These are phyloP conservation scores for Meandrina meandrites DNA, from an alignment of 92 coral and sea anemone species.

Conservation along the genomic window DNA sequence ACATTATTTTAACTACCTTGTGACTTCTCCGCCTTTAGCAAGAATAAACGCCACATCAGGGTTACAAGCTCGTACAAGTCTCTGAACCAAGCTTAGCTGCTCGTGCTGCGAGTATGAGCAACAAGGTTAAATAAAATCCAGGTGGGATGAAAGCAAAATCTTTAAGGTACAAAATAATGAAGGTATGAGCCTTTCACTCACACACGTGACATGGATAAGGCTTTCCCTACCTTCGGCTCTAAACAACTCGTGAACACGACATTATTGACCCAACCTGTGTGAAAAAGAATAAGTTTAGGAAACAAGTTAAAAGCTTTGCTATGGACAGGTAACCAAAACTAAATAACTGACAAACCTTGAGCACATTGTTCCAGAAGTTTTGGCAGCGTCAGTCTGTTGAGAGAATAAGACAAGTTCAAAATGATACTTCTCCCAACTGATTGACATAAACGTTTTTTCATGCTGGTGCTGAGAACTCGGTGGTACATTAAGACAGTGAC, in stretches of 20 bases:
- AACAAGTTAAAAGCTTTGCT: no score
- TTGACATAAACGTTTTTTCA: background rate
- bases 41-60: conserved; percentile 84
- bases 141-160: background rate
- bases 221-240: conserved; percentile 67
- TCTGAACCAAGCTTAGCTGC: conserved; percentile 74
- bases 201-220: no score
- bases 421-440: background rate
- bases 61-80: conserved; percentile 77
- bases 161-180: background rate
- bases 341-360: conserved; percentile 59
- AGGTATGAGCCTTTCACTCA: background rate
- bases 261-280: conserved; percentile 78
- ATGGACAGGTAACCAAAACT: no score
- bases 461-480: no score
- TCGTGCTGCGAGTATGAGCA: conserved; percentile 52
- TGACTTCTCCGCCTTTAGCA: conserved; percentile 84
- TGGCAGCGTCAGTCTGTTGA: conserved; percentile 66
- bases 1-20: conserved; percentile 50
- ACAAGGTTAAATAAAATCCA: background rate
- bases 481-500: no score
- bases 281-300: background rate
- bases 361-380: conserved; percentile 85
- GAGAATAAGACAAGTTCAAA: background rate
- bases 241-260: conserved; percentile 86